Base-by-base conservation (phyloP, 1,140 invertebrate genomes). In the Nymphalis io region DNA sequence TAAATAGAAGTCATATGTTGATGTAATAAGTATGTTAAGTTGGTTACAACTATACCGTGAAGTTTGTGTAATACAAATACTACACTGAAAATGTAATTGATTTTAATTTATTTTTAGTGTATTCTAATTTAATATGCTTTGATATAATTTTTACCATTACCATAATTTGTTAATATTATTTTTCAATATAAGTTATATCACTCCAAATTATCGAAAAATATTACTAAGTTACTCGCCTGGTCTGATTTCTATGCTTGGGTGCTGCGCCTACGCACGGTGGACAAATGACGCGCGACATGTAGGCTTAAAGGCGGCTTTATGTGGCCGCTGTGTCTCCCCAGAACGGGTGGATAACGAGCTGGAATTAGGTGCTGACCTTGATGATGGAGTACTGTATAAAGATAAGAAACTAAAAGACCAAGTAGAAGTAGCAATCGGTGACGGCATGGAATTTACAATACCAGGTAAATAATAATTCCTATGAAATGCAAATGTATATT, bases 371-470 rank as follows among this genome's bases (percentile, higher is more conserved):
- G 93, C 93, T 53, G 96, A 97, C 89, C 93, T 97, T 69, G 95
- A 95, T 60, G 96, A 98, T 91, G 96, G 96, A 33, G 94, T 97
- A 69, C 94, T 97, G 68, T 96, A 95, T 87, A 94, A 95, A 83
- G 96, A 96, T 77, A 97, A 97, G 85, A 98, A 97, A 88, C 95
- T 95, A 74, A 96, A 97, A 92, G 96, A 96, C 71, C 96, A 97
- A 88, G 93, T 97, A 61, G 97, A 98, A 92, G 96, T 98, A 71
- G 96, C 96, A 33, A 97, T 97, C 76, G 96, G 96, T 10, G 96
- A 97, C 86, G 96, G 96, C 53, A 96, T 97, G 95, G 96, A 98
- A 90, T 96, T 97, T 81, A 97, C 96, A 3, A 97, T 97, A 92
- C 96, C 97, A 88, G 96, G 95, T 95, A 93, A 60, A 42, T 60